Conservation (phyloP, 2,888 invertebrate species). For the Phaonia tiefii region DNA sequence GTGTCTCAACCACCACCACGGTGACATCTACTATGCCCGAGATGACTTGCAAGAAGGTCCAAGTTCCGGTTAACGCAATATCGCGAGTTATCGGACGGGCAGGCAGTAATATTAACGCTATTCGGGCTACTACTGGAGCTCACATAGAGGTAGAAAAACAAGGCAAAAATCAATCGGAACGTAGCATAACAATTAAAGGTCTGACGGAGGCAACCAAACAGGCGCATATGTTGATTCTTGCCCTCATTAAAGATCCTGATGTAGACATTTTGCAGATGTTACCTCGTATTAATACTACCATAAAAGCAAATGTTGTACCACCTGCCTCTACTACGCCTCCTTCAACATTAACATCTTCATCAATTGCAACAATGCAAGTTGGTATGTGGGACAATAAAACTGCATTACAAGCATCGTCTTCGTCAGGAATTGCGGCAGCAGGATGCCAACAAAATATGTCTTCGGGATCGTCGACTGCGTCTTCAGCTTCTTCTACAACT, state of each 20-base stretch:
- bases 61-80: conserved; percentile 96
- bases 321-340: conserved; percentile 49
- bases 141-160: conserved; percentile 99
- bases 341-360: conserved; percentile 45
- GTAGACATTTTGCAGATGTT: conserved; percentile 92
- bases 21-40: conserved; percentile 75
- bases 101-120: conserved; percentile 98
- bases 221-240: conserved; percentile 93
- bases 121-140: conserved; percentile 97
- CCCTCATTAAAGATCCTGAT: conserved; percentile 97
- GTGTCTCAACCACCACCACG: conserved; percentile 69
- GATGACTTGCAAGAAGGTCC: conserved; percentile 91
- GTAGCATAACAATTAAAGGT: conserved; percentile 97
- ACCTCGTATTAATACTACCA: conserved; percentile 82
- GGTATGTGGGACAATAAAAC: conserved; percentile 80
- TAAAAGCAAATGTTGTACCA: conserved; percentile 72
- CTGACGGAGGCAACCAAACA: conserved; percentile 95
- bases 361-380: conserved; percentile 70
- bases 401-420: conserved; percentile 70
- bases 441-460: conserved; percentile 65
- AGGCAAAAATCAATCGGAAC: conserved; percentile 94
- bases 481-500: conserved; percentile 72
- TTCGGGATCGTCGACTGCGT: conserved; percentile 72
- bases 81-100: conserved; percentile 98
- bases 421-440: conserved; percentile 65